Evolutionary conservation across 2,888 invertebrate species (phyloP), one percentile per base, ranked within the genome.

Genomic region (Eupithecia abbreviata): DNA sequence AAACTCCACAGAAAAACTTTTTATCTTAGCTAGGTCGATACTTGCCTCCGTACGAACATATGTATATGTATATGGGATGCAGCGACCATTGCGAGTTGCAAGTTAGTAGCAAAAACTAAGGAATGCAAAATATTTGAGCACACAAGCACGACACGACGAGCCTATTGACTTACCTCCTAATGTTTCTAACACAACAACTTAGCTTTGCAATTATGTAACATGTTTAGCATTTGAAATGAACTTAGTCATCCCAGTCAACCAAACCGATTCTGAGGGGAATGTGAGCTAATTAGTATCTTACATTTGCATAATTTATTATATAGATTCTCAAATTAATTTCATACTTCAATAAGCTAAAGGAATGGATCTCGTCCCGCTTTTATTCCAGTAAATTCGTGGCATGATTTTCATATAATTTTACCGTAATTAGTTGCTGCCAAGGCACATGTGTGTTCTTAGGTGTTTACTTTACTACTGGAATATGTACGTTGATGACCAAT

Each of bases 51-150:
- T 2, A n/a, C 58, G 58, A 58, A 2, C 18, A 10, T 10, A n/a
- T n/a, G n/a, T n/a, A n/a, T n/a, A n/a, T n/a, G n/a, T n/a, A n/a
- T n/a, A n/a, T n/a, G 10, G 62, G 30, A 62, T 62, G 30, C 10
- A 62, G 18, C 10, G 10, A 30, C 62, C 58, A 58, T 58, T 58
- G 18, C 10, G n/a, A 67, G 67, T 15, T 67, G n/a, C 67, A 67
- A 67, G n/a, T 74, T 55, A 77, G 47, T 77, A 78, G 76, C 78
- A 66, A 79, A 58, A 80, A 74, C 71, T 49, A 47, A 18, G 72
- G 74, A 43, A 78, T 75, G 79, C 71, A 72, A 76, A 69, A 71
- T 75, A 80, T 76, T 76, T 71, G 41, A 69, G 76, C 74, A 76
- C 47, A 74, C 72, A 51, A 68, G 72, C 72, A 72, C 41, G 76